Conservation (phyloP, 1,140 invertebrate species). For the Galendromus occidentalis region DNA sequence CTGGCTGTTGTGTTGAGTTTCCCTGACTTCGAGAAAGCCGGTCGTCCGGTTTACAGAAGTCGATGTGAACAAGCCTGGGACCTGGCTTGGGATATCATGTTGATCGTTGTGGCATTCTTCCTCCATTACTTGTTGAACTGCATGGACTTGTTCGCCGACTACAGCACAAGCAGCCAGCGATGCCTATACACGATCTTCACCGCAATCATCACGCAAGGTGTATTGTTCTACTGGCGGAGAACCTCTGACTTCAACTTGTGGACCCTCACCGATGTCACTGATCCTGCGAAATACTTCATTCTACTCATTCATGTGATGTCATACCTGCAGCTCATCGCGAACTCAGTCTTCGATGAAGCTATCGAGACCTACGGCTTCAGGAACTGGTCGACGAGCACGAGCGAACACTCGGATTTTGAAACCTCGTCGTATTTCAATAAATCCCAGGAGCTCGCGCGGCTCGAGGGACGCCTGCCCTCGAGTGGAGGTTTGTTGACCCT, state of each 20-base stretch:
- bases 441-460: neutral
- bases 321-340: neutral
- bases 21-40: slow-evolving; percentile 1
- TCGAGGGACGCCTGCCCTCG: neutral
- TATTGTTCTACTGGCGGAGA: neutral
- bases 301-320: neutral
- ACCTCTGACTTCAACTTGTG: neutral
- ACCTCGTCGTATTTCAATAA: slow-evolving; percentile 3
- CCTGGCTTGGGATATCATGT: neutral
- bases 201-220: neutral
- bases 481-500: neutral
- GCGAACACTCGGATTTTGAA: neutral
- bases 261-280: neutral
- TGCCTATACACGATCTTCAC: neutral
- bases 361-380: neutral
- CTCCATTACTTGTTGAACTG: neutral
- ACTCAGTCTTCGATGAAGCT: slow-evolving; percentile 2
- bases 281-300: neutral
- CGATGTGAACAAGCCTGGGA: slow-evolving; percentile 7
- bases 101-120: neutral
- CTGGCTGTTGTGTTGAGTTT: slow-evolving; percentile 1
- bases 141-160: neutral
- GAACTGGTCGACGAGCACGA: neutral
- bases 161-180: neutral
- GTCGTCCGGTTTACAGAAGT: neutral